Evolutionary conservation across 2,113 vertebrate species (phyloP).

Genomic region (Neodon shergylaensis): DNA sequence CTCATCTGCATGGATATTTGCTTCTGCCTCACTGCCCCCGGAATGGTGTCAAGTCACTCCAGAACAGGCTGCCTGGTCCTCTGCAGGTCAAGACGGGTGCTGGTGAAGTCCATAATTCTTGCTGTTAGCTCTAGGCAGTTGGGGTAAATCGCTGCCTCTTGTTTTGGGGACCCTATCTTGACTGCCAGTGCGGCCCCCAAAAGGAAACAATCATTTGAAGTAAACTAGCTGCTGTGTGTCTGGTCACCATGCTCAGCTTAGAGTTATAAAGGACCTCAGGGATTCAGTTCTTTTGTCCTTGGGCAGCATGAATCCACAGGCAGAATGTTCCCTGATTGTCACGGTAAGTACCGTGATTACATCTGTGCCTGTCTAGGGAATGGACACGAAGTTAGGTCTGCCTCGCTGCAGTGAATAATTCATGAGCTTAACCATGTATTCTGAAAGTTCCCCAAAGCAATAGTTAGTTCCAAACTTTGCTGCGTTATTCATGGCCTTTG

Average conservation of each 20-base stretch:
- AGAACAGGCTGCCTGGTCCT: not conserved
- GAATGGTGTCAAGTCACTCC: not conserved
- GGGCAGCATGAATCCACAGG: slow-evolving; percentile 62
- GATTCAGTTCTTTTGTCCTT: slow-evolving; percentile 71
- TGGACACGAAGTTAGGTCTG: slow-evolving; percentile 72
- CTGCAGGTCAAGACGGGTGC: not conserved
- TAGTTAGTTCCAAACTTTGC: slow-evolving; percentile 54
- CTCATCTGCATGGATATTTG: not conserved
- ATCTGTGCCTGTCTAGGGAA: slow-evolving; percentile 75
- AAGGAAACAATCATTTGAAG: slow-evolving; percentile 65
- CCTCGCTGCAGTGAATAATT: slow-evolving; percentile 64
- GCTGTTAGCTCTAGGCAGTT: not conserved
- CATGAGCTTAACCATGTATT: slow-evolving; percentile 51
- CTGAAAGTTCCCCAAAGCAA: slow-evolving; percentile 49
- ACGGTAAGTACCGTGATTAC: slow-evolving; percentile 66
- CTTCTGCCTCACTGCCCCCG: slow-evolving; percentile 33
- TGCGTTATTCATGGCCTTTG: slow-evolving; percentile 73
- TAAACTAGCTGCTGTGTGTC: slow-evolving; percentile 73
- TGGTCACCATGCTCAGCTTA: slow-evolving; percentile 75
- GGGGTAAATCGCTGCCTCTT: not conserved
- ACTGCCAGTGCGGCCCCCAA: slow-evolving; percentile 48
- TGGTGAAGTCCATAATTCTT: not conserved
- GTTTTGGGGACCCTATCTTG: slow-evolving; percentile 62
- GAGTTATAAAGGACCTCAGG: slow-evolving; percentile 75
- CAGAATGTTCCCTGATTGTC: slow-evolving; percentile 54